Percentiles rank a stretch among this genome's conserved stretches.
Conservation (phyloP, 2,797 vertebrate genomes). For the Sebastes alutus region DNA sequence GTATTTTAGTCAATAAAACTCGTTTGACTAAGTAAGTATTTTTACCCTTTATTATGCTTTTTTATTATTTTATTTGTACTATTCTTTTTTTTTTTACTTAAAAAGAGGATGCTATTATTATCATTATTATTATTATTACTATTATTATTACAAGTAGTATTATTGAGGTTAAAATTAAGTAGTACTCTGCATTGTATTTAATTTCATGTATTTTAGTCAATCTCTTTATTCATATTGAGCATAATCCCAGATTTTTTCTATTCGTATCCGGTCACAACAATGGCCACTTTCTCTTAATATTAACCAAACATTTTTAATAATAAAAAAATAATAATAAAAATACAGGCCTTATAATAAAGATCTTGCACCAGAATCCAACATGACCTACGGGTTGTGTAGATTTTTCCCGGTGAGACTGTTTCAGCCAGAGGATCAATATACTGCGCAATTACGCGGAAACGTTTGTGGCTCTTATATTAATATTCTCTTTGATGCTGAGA, state of each 20-base stretch:
- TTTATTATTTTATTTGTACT: no score
- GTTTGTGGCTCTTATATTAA: conserved; percentile 55
- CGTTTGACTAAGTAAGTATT: no score
- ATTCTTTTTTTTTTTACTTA: no score
- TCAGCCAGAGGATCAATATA: conserved; percentile 47
- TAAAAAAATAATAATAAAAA: not conserved
- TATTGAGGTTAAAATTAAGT: no score
- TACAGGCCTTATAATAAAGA: not conserved
- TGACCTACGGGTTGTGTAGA: conserved; percentile 41
- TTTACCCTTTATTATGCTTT: no score
- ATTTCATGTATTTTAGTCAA: not conserved
- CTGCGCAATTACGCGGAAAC: conserved; percentile 34
- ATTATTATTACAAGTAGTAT: no score
- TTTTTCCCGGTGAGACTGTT: conserved; percentile 41
- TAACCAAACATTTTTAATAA: not conserved
- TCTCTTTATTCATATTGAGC: not conserved
- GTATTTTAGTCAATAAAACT: no score
- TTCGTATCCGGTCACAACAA: fast-evolving
- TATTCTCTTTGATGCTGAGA: conserved; percentile 74
- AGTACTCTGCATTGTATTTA: no score
- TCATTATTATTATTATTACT: no score
- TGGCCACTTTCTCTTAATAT: not conserved
- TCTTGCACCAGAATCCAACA: conserved; percentile 7
- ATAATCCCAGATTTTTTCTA: not conserved
- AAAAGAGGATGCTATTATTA: no score